Base-by-base conservation (phyloP, 2,113 vertebrate species). In the Naja naja region DNA sequence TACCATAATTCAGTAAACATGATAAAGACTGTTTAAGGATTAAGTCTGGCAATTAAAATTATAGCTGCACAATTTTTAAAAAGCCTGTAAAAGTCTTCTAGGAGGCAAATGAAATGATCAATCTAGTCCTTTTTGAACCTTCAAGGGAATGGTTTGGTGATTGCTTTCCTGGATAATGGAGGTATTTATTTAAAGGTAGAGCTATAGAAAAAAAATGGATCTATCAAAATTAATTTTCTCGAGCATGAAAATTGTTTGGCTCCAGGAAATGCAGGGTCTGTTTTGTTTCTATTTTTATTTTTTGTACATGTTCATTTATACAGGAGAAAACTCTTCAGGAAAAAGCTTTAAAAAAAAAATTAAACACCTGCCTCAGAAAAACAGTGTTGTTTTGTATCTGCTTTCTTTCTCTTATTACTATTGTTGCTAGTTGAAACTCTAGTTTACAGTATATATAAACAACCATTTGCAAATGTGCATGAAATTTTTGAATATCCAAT, bases 401-500 rank as follows among this genome's bases (percentile, higher is more conserved):
- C 89, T 34, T 85, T n/a, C 9, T 27, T 95, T 96, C 95, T 85
- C 85, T 52, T 34, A 22, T 81, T 81, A 22, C 20, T 64, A 0
- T 0, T 91, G 85, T 49, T 91, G 43, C 89, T 95, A 90, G 89
- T 96, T 93, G 39, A 89, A 96, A 95, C 91, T 0, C 14, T 49
- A 94, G 93, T 23, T 94, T 91, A 58, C 92, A 47, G 90, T 49
- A 8, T 89, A 93, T 58, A 34, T 16, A 69, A n/a, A n/a, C 30
- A 90, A 47, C 95, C 95, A 95, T 96, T 96, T 39, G 14, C 94
- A 97, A 95, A 97, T 95, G 93, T 93, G 93, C 95, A 91, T 95
- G 96, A 97, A 96, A 95, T 89, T 93, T 96, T 96, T 69, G 94
- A 96, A 96, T 97, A 97, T 96, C 94, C 94, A 93, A 94, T 94